Evolutionary conservation across 2,888 invertebrate genomes (phyloP), one percentile per base, ranked within the genome.

Genomic region (Apodemia duryi): DNA sequence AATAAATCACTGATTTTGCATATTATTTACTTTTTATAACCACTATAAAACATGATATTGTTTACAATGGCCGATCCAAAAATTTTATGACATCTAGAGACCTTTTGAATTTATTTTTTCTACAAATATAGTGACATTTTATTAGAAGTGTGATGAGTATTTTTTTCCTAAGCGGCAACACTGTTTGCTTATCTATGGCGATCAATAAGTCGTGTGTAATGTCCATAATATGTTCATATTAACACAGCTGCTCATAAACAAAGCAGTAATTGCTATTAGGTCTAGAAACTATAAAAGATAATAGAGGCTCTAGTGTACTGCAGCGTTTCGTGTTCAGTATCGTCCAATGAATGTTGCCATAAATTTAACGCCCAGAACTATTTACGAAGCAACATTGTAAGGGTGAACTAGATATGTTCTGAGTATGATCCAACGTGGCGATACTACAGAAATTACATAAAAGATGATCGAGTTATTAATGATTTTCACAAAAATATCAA

Each of bases 271-370:
- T 13, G 57, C 57, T 32, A 60, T 49, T 32, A 60, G 57, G 35
- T 60, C 57, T 60, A 60, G 57, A 11, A 60, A 60, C 57, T 32
- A 60, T 60, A 60, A 60, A 60, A 60, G 57, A 60, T 60, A 60
- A 60, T 60, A 32, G 57, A 35, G 57, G 57, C 57, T 11, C 57
- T 32, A 32, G 29, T 13, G 57, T 60, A n/a, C 7, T 5, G 57
- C 57, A 11, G 35, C 4, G 29, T 54, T 60, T 60, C 57, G 57
- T 60, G 57, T 32, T 60, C 32, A 60, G 32, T 32, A 32, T 32
- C 57, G 29, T 32, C 57, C 35, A 32, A 6, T 5, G 57, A 13
- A 13, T 35, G 57, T 57, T 32, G 57, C 57, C 6, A 57, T 57
- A 57, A 57, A 57, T 57, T 57, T 9, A 13, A 11, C 32, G 57